Evolutionary conservation across 2,797 vertebrate species (phyloP).

Genomic region (Cuculus canorus): DNA sequence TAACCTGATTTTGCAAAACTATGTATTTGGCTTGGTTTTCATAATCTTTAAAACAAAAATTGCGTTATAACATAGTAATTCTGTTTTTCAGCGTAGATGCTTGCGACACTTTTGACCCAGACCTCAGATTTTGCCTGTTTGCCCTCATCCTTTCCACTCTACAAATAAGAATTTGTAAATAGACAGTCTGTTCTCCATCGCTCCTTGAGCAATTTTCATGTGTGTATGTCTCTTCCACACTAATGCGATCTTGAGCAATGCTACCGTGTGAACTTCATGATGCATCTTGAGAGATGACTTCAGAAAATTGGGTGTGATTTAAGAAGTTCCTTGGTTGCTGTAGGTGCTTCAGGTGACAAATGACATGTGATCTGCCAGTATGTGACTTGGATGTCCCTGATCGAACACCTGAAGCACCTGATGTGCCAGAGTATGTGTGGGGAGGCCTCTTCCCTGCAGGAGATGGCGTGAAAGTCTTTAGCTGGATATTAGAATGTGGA

Average conservation of each 20-base stretch:
- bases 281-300: not conserved
- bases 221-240: not conserved
- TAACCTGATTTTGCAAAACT: not conserved
- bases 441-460: not conserved
- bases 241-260: not conserved
- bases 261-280: not conserved
- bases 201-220: not conserved
- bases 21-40: not conserved
- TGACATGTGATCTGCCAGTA: rapidly evolving
- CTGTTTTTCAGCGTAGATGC: not conserved
- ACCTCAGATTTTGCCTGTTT: not conserved
- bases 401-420: not conserved
- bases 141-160: not conserved
- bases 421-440: not conserved
- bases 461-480: not conserved
- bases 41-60: conserved; percentile 4
- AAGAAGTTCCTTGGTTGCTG: not conserved
- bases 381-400: not conserved
- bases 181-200: not conserved
- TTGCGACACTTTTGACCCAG: not conserved
- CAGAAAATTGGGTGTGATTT: not conserved
- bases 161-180: not conserved
- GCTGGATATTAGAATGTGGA: not conserved
- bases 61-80: not conserved
- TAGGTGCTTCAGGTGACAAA: not conserved